These are phyloP conservation scores for Eurystomus gularis DNA, from an alignment of 2,113 vertebrate species.

Conservation along the genomic window DNA sequence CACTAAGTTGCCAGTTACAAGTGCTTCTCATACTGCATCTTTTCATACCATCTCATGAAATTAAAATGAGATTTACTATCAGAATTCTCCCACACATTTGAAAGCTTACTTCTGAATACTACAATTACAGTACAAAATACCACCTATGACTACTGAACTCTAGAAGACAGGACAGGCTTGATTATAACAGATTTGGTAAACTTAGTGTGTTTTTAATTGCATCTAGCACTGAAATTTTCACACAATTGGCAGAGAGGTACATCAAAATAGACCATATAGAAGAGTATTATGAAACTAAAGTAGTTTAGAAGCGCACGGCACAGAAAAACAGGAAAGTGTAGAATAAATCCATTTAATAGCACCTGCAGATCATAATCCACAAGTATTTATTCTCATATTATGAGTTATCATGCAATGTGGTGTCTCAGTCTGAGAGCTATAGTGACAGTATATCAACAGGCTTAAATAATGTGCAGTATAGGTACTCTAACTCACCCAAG, in stretches of 20 bases:
- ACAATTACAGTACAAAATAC: background rate
- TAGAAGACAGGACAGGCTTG: background rate
- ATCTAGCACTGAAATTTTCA: background rate
- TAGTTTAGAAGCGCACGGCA: background rate
- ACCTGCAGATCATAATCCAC: background rate
- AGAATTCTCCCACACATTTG: background rate
- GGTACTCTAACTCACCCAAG: background rate
- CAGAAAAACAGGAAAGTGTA: background rate
- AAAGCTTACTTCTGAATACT: background rate
- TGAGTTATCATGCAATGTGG: background rate
- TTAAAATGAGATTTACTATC: background rate
- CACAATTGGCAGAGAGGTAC: background rate
- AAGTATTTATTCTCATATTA: background rate
- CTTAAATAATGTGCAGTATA: background rate
- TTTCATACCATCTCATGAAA: background rate
- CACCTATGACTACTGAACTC: background rate
- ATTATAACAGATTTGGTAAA: background rate
- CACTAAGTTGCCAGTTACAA: background rate
- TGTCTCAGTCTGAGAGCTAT: background rate
- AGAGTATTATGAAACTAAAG: background rate
- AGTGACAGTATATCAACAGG: background rate
- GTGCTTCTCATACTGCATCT: background rate
- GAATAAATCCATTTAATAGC: background rate
- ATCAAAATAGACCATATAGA: background rate
- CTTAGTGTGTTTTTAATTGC: background rate